Conservation (phyloP, 2,888 invertebrate genomes). For the Trissonchulus sp. region DNA sequence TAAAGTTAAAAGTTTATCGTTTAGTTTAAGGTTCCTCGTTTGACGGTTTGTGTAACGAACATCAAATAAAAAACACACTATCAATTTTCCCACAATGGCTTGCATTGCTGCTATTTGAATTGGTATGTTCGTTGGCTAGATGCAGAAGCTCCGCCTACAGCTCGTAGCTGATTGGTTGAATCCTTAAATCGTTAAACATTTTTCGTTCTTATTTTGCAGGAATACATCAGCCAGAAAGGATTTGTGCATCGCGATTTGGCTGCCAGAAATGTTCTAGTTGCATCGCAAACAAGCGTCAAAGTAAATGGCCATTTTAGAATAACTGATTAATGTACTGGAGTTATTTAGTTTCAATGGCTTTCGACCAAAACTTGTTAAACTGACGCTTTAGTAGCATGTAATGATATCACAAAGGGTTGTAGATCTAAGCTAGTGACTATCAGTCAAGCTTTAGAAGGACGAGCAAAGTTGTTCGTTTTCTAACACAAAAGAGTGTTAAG, state of each 20-base stretch:
- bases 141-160: too few relatives aligned
- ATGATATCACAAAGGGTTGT: too few relatives aligned
- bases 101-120: too few relatives aligned
- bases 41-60: neutral
- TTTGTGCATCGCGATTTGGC: slow-evolving; percentile 52
- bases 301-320: neutral
- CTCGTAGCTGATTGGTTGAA: too few relatives aligned
- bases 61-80: neutral
- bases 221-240: slow-evolving; percentile 48
- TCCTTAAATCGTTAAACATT: neutral
- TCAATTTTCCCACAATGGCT: too few relatives aligned
- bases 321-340: neutral
- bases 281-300: slow-evolving; percentile 44
- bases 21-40: neutral
- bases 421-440: too few relatives aligned
- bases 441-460: too few relatives aligned
- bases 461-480: too few relatives aligned
- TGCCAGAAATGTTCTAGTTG: slow-evolving; percentile 48
- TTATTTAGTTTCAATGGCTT: too few relatives aligned
- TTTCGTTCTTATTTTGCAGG: slow-evolving; percentile 39
- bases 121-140: too few relatives aligned
- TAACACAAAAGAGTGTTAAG: too few relatives aligned
- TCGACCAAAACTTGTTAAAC: too few relatives aligned
- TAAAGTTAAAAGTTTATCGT: neutral
- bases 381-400: neutral